phyloP scores from a whole-genome alignment of 2,888 invertebrate genomes.

The Patella ulyssiponensis region DNA sequence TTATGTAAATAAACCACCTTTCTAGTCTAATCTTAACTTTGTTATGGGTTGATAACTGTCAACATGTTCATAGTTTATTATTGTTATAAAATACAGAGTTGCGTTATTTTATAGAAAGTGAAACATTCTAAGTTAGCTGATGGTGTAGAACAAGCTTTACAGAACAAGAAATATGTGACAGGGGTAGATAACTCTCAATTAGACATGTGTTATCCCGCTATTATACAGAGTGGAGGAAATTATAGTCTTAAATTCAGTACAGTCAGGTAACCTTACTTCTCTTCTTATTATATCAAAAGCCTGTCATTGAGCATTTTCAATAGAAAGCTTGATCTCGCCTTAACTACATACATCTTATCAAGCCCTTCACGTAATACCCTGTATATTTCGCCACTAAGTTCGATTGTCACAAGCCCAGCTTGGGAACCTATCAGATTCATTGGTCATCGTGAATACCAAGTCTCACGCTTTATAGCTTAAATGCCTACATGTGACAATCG shows the following conservation, averaged over 20 bases:
- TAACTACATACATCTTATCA: too few relatives aligned
- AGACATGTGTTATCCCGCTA: conserved; percentile 98
- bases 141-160: conserved; percentile 92
- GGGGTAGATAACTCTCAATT: conserved; percentile 90
- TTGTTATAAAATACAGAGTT: background rate
- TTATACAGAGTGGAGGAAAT: conserved; percentile 98
- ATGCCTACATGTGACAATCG: too few relatives aligned
- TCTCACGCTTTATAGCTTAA: too few relatives aligned
- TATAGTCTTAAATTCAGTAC: conserved; percentile 98
- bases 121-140: conserved; percentile 95
- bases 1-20: background rate
- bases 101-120: conserved; percentile 82
- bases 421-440: too few relatives aligned
- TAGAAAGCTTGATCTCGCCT: too few relatives aligned
- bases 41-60: background rate
- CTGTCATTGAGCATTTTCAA: too few relatives aligned
- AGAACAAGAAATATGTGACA: conserved; percentile 95
- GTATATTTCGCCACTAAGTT: too few relatives aligned
- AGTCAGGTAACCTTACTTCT: conserved; percentile 74
- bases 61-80: background rate
- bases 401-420: too few relatives aligned
- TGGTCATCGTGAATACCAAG: too few relatives aligned
- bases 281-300: too few relatives aligned
- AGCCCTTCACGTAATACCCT: too few relatives aligned
- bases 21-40: too few relatives aligned